Evolutionary conservation across 1,140 invertebrate species (phyloP).

Genomic region (Tetramorium simillimum): DNA sequence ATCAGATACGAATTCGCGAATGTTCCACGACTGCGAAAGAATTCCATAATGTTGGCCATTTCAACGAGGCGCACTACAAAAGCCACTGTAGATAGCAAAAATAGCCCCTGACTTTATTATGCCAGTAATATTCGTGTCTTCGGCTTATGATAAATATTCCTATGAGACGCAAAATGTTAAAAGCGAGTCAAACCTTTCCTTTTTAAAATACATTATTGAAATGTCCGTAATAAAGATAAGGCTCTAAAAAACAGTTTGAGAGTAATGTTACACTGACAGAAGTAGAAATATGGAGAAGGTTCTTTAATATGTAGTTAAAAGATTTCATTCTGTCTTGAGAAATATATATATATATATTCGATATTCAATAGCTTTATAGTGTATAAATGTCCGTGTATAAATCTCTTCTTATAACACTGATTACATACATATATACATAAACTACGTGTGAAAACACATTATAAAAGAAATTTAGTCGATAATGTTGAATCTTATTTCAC

Average conservation of each 20-base stretch:
- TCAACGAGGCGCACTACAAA: neutral
- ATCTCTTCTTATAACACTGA: neutral
- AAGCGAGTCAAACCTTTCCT: neutral
- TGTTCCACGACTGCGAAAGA: constrained; percentile 56
- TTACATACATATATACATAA: neutral
- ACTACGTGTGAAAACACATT: neutral
- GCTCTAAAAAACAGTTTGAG: neutral
- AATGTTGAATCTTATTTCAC: neutral
- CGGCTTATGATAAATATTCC: constrained; percentile 14
- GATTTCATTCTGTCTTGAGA: constrained; percentile 1
- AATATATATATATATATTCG: neutral
- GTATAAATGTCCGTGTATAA: neutral
- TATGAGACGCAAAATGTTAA: neutral
- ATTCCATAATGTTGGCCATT: constrained; percentile 64
- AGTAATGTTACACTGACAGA: neutral
- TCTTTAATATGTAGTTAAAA: neutral
- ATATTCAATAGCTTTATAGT: neutral
- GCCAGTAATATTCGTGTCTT: constrained; percentile 12
- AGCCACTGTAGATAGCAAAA: neutral
- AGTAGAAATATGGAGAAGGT: neutral
- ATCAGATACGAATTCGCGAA: constrained; percentile 76
- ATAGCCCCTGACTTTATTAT: neutral
- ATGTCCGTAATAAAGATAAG: constrained; percentile 19
- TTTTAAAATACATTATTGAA: constrained; percentile 15
- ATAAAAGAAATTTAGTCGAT: neutral